Conservation (phyloP, 1,140 invertebrate genomes). For the Dinothrombium tinctorium region DNA sequence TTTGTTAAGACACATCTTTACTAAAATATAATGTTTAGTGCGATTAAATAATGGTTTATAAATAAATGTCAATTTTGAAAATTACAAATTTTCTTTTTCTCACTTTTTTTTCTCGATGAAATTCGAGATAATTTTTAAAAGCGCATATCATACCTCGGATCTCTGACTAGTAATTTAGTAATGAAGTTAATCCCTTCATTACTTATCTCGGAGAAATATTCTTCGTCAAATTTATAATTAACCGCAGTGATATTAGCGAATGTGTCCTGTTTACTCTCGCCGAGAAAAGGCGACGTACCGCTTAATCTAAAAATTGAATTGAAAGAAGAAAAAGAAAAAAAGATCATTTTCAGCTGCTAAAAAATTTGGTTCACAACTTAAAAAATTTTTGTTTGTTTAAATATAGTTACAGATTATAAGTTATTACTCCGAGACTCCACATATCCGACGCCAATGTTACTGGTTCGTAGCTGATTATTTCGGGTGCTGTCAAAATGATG, state of each 20-base stretch:
- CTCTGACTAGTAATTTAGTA: no score
- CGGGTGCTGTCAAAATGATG: conserved; percentile 33
- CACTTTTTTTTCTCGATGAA: no score
- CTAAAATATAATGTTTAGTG: no score
- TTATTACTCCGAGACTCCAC: conserved; percentile 29
- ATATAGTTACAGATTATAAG: neutral
- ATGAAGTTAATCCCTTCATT: no score
- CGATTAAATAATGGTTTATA: no score
- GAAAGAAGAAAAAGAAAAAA: neutral
- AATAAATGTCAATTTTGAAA: no score
- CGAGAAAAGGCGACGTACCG: conserved; percentile 70
- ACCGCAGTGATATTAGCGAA: conserved; percentile 64
- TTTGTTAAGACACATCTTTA: no score
- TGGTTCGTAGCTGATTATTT: conserved; percentile 79
- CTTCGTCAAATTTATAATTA: conserved; percentile 1
- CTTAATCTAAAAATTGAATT: conserved; percentile 34
- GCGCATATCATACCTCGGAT: no score
- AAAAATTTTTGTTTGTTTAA: neutral
- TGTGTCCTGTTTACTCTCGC: conserved; percentile 72
- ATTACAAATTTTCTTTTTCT: no score
- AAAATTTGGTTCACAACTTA: neutral
- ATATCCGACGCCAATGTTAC: conserved; percentile 79
- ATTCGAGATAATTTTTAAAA: no score
- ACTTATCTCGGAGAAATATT: no score
- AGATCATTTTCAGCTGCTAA: neutral